Evolutionary conservation across 2,113 vertebrate species (phyloP), one percentile per base, ranked within the genome.

Genomic region (Forbesichthys papilliferus): DNA sequence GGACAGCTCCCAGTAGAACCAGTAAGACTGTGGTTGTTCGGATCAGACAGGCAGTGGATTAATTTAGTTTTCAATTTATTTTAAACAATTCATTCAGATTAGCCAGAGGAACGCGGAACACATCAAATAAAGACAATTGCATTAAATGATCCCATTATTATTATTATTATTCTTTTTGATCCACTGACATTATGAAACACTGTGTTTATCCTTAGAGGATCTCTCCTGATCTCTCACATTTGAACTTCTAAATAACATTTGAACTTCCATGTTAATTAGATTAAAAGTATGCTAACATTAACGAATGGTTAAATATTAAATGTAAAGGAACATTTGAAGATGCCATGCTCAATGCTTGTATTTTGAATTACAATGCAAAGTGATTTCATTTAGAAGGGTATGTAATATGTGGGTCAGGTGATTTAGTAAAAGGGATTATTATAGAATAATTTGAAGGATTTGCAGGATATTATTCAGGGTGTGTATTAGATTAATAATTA

Each of bases 71-170:
- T 82, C 81, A 81, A 88, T 90, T 86, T 85, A 84, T 84, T 85
- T 84, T 74, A 88, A 90, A 88, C 83, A 87, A 74, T 80, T 74
- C 72, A 58, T 89, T 65, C 85, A 91, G 91, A 93, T 93, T 92
- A 91, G 91, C 89, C 74, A 69, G 66, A 80, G 69, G 77, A 87
- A 79, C 83, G 56, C 86, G 74, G 78, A 75, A 74, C 70, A 86
- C 87, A 90, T 89, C 87, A 91, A 90, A 89, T 89, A 86, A 89
- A 91, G 84, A 89, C 87, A 90, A 90, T 89, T 84, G 88, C 87
- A 90, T 90, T 83, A 90, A 88, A 91, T 92, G 88, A 92, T 90
- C 90, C 87, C 90, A 90, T 91, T 90, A 89, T 80, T 84, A 84
- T 80, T 84, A 84, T 90, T 90, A 92, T 91, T 90, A 91, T 90